Conservation (phyloP, 2,797 vertebrate species). For the Scyliorhinus canicula region DNA sequence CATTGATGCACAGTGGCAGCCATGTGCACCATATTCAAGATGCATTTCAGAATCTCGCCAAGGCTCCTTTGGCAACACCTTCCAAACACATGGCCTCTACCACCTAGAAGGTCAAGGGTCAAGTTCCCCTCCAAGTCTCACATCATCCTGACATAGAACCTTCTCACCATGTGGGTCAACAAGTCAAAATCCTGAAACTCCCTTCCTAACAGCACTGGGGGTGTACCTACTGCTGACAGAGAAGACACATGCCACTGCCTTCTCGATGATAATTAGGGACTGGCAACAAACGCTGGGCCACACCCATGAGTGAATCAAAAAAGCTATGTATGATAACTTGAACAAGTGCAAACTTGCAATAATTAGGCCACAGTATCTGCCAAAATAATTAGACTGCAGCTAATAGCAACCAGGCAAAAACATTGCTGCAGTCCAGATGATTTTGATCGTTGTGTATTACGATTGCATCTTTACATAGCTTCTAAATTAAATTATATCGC, state of each 20-base stretch:
- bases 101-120: no score
- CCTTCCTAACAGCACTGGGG: not conserved
- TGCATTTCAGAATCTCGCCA: no score
- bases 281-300: not conserved
- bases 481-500: not conserved
- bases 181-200: not conserved
- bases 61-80: no score
- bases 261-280: not conserved
- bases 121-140: not conserved
- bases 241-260: not conserved
- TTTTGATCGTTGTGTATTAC: not conserved
- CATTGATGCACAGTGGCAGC: no score
- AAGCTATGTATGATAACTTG: no score
- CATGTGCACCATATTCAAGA: no score
- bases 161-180: not conserved
- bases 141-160: not conserved
- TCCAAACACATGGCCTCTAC: no score
- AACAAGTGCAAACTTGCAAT: conserved; percentile 7
- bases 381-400: not conserved
- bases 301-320: not conserved
- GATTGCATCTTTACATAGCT: not conserved
- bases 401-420: not conserved
- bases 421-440: not conserved
- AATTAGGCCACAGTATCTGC: not conserved
- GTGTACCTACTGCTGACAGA: not conserved